A percentile compares a stretch with the other conserved stretches of the same genome.
These are phyloP conservation scores for Hirtodrosophila trivittata DNA, from an alignment of 2,888 invertebrate species.

Conservation along the genomic window DNA sequence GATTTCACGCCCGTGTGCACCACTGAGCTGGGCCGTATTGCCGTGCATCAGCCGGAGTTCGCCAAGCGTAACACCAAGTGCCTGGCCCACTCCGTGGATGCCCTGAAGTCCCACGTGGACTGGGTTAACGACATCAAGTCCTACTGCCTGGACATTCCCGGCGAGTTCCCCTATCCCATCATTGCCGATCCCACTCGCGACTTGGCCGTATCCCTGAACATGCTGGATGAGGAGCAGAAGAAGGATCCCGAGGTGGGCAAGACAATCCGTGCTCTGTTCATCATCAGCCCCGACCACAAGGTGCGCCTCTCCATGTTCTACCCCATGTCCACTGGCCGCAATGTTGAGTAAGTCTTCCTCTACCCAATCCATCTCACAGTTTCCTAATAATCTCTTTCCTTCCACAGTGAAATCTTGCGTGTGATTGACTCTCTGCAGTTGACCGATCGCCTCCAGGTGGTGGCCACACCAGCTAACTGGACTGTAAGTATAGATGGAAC, in stretches of 20 bases:
- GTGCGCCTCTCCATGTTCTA: conserved; percentile 92
- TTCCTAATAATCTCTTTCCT: too few species aligned
- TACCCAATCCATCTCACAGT: not conserved
- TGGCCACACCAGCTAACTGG: conserved; percentile 95
- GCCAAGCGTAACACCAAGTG: conserved; percentile 89
- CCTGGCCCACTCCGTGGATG: conserved; percentile 92
- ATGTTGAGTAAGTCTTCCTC: conserved; percentile 89
- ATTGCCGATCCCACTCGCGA: conserved; percentile 90
- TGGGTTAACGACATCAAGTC: conserved; percentile 91
- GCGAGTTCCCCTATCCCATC: conserved; percentile 92
- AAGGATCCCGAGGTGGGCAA: conserved; percentile 87
- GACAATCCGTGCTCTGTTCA: conserved; percentile 90
- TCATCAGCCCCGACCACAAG: conserved; percentile 92
- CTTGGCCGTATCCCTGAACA: conserved; percentile 89
- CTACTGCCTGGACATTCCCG: conserved; percentile 88
- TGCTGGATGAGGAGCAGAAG: conserved; percentile 91
- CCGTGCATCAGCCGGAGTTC: conserved; percentile 88
- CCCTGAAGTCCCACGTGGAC: conserved; percentile 88
- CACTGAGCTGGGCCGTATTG: conserved; percentile 91
- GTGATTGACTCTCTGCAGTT: conserved; percentile 93
- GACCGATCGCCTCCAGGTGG: conserved; percentile 87
- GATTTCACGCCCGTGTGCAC: conserved; percentile 96
- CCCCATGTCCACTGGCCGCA: conserved; percentile 93
- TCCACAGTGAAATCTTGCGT: conserved; percentile 90
- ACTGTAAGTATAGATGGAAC: conserved; percentile 85